Evolutionary conservation across 64 coral and sea anemone species (phyloP), one percentile per base, ranked within the genome.

Genomic region (Stylophora pistillata): DNA sequence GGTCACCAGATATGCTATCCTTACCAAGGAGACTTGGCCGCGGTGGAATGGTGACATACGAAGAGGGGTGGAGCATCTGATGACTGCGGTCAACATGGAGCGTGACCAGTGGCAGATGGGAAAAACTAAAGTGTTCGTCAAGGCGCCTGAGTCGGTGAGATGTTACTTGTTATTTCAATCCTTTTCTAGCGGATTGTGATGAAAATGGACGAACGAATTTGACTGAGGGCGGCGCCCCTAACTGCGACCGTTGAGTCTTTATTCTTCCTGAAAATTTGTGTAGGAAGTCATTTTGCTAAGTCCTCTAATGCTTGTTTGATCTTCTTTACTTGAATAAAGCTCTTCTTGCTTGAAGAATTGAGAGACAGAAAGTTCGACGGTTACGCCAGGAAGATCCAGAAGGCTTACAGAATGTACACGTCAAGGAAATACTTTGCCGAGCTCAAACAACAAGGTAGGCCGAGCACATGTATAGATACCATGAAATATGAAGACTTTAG

Each of bases 81-180:
- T 99, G 93, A 93, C 74, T 20, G 90, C 97, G 58, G 97, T 99
- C 2, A 95, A 99, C 30, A 99, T 99, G 97, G 97, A 99, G 85
- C 55, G 54, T 27, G 97, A 99, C 74, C 97, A 99, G 90, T 99
- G 93, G 93, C 97, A 99, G 71, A 82, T 99, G 80, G 97, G 97
- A 15, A 92, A 92, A 56, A 91, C 82, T 60, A 99, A 99, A 76
- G 93, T 99, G 47, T 99, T 99, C 41, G 86, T 99, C 68, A 99
- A 99, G 62, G 90, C 93, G 3, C 97, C 97, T 37, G 97, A 99
- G 78, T 99, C 97, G 13, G 97, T 99, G 85, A 99, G 97, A 72
- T n/a, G 23, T 41, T n/a, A 32, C 10, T 12, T 9, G 31, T 11
- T 26, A 10, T 9, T 23, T 23, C 13, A 18, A 15, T 21, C 13